A percentile compares a stretch with the other conserved stretches of the same genome.
These are phyloP conservation scores for Drosophila teissieri DNA, from an alignment of 1,140 invertebrate genomes.

Conservation along the genomic window DNA sequence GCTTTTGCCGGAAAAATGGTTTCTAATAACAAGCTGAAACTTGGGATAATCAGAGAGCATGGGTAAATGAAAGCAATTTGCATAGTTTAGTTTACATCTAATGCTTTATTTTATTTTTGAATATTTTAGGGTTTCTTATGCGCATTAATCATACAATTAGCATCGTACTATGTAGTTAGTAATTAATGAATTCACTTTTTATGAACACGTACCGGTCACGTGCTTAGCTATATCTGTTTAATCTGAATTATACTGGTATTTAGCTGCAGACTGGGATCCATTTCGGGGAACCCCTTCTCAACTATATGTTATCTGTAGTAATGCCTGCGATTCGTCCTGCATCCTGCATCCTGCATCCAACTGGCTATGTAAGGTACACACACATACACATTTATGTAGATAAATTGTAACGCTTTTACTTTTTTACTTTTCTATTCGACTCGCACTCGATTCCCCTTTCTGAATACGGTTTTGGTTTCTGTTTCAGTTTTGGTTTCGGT, in stretches of 20 bases:
- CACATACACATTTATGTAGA: constrained; percentile 56
- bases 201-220: constrained; percentile 31
- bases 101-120: constrained; percentile 78
- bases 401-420: constrained; percentile 42
- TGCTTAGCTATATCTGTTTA: constrained; percentile 33
- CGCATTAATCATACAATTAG: constrained; percentile 71
- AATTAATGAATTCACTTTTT: constrained; percentile 59
- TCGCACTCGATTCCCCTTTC: not conserved
- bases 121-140: constrained; percentile 73
- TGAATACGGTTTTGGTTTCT: constrained; percentile 9
- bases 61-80: constrained; percentile 17
- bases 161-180: constrained; percentile 70
- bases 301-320: constrained; percentile 33
- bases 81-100: constrained; percentile 68
- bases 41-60: rapidly evolving
- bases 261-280: constrained; percentile 4
- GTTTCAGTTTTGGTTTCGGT: not conserved
- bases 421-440: constrained; percentile 5
- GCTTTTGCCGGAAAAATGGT: not conserved
- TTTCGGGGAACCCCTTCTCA: not conserved
- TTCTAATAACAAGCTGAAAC: not conserved
- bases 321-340: constrained; percentile 12
- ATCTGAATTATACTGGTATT: constrained; percentile 37
- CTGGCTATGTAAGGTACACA: constrained; percentile 60
- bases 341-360: constrained; percentile 12